phyloP scores from a whole-genome alignment of 2,113 vertebrate genomes.

The Tinamus guttatus region DNA sequence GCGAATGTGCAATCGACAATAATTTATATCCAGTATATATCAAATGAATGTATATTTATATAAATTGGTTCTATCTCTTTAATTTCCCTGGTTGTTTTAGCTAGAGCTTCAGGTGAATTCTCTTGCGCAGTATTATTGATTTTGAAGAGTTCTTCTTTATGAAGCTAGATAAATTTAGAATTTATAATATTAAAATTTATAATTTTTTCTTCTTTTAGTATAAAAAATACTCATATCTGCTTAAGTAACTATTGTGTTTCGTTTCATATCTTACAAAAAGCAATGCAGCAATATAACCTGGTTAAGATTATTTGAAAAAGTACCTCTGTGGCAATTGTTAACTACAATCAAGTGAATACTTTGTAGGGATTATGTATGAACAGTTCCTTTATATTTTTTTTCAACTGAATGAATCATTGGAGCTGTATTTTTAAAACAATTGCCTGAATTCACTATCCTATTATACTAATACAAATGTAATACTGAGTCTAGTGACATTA shows the following conservation, averaged over 20 bases:
- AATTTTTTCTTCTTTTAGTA: background rate
- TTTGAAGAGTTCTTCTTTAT: background rate
- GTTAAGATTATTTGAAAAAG: background rate
- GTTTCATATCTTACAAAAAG: background rate
- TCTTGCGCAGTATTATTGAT: background rate
- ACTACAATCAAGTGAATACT: background rate
- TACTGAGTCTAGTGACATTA: background rate
- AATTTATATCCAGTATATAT: background rate
- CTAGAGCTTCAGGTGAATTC: background rate
- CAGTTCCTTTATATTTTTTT: background rate
- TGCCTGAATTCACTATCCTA: background rate
- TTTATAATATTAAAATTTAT: too few relatives aligned
- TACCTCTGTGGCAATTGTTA: background rate
- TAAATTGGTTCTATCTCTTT: background rate
- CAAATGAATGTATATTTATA: too few relatives aligned
- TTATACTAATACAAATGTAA: background rate
- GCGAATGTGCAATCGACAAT: background rate
- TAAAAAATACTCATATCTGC: background rate
- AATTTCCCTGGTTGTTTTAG: background rate
- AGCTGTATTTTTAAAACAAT: background rate
- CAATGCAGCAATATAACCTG: background rate
- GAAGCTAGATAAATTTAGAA: background rate
- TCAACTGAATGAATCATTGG: background rate
- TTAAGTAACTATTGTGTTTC: background rate
- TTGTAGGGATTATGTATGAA: background rate